Evolutionary conservation across 2,113 vertebrate genomes (phyloP).

Genomic region (Archilochus colubris): DNA sequence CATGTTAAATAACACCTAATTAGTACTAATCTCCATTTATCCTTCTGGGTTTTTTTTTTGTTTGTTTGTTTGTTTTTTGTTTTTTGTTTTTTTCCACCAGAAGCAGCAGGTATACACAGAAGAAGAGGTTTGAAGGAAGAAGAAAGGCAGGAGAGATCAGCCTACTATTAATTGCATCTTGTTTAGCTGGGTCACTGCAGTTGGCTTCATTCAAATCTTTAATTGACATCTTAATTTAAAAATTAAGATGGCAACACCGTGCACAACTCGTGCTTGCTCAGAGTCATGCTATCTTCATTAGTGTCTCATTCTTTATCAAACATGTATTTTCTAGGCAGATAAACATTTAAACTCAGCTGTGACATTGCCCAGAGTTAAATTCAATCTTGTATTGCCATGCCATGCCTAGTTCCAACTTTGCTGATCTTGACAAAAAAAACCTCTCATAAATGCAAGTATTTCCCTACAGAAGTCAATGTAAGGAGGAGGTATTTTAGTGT

Average conservation of each 20-base stretch:
- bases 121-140: background rate
- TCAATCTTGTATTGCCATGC: no score
- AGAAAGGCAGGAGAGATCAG: background rate
- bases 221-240: background rate
- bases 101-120: background rate
- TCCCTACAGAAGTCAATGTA: background rate
- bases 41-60: no score
- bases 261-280: background rate
- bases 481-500: background rate
- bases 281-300: background rate
- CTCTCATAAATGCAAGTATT: background rate
- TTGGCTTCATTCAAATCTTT: constrained; percentile 7
- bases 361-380: background rate
- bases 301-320: background rate
- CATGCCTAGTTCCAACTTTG: background rate
- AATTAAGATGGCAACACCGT: background rate
- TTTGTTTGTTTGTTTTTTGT: no score
- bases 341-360: background rate
- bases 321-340: background rate
- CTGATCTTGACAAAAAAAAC: background rate
- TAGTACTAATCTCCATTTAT: background rate
- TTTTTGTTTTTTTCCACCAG: background rate
- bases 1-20: background rate
- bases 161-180: background rate
- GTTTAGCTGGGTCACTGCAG: constrained; percentile 7